Percentiles rank a stretch among this genome's conserved stretches.
phyloP scores from a whole-genome alignment of 1,140 invertebrate species.

The Drosophila kikkawai region DNA sequence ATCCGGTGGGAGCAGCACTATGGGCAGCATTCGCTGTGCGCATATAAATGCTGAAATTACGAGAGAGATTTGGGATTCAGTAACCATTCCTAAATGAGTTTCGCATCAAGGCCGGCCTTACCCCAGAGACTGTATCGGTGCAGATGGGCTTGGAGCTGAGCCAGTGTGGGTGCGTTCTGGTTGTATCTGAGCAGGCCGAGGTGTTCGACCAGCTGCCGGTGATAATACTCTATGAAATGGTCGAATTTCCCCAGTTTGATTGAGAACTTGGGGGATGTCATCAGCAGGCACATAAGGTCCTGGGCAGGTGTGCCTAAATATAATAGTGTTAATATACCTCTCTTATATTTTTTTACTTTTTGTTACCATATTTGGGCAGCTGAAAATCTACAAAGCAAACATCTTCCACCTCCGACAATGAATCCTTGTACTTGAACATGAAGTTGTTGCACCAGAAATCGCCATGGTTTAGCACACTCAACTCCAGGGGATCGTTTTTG shows the following conservation, averaged over 20 bases:
- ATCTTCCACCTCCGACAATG: conserved; percentile 41
- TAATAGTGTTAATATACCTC: too few relatives aligned
- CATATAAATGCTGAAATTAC: conserved; percentile 62
- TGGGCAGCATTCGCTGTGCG: conserved; percentile 66
- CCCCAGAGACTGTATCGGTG: conserved; percentile 67
- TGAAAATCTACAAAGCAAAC: conserved; percentile 85
- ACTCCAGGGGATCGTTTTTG: conserved; percentile 82
- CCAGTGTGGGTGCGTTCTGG: conserved; percentile 52
- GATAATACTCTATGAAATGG: conserved; percentile 76
- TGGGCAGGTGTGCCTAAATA: conserved; percentile 72
- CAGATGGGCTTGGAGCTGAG: conserved; percentile 62
- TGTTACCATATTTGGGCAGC: conserved; percentile 64
- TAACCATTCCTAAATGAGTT: conserved; percentile 3
- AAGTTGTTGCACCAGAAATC: conserved; percentile 86
- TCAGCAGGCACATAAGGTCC: conserved; percentile 79
- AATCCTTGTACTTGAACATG: conserved; percentile 75
- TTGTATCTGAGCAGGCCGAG: conserved; percentile 62
- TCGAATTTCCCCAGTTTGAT: conserved; percentile 74
- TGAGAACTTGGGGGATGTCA: conserved; percentile 60
- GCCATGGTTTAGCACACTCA: conserved; percentile 88
- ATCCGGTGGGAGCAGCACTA: conserved; percentile 58
- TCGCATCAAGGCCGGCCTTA: conserved; percentile 26
- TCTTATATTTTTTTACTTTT: too few relatives aligned
- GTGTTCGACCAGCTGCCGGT: conserved; percentile 57
- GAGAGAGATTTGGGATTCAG: conserved; percentile 3